Base-by-base conservation (phyloP, 1,140 invertebrate species). In the Dendrolimus punctatus region DNA sequence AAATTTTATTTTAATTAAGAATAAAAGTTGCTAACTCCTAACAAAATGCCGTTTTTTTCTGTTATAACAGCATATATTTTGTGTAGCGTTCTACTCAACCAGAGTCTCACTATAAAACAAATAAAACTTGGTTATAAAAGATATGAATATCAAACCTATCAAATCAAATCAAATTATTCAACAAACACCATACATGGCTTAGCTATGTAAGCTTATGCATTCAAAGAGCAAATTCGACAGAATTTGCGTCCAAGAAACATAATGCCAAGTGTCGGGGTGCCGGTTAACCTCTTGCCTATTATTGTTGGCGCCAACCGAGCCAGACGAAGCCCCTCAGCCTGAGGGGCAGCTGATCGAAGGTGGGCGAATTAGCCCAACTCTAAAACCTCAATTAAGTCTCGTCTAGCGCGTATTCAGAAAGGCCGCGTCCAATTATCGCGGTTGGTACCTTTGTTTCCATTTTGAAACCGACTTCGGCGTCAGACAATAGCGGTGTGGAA, bases 381-480 rank as follows among this genome's bases (percentile, higher is more conserved):
- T 76, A 76, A 85, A 85, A 83, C 82, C 80, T 83, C 80, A 85
- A 85, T 85, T 85, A 85, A 83, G 76, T 85, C 80, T 83, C 80
- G 78, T 82, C 80, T 81, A 78, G 76, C 71, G 73, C 69, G 74
- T 69, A 74, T 81, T 80, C 73, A 73, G 73, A 73, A 66, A 71
- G 78, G 74, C 80, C 81, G 75, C 82, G 70, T 80, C 80, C 80
- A 85, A 85, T 85, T 85, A 85, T 81, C 78, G 72, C 68, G 71
- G 76, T 64, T 50, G 23, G 64, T 61, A 76, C 72, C 76, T 81
- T 81, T 76, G 73, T 76, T 73, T 63, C 62, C 55, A 55, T 55
- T 69, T 55, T 51, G 51, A 59, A 48, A 65, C 58, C 55, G 60
- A 61, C 7, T 49, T 49, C 50, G 51, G 52, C 58, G 60, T 57